Conservation (phyloP, 1,140 invertebrate species). For the Babylonia areolata region DNA sequence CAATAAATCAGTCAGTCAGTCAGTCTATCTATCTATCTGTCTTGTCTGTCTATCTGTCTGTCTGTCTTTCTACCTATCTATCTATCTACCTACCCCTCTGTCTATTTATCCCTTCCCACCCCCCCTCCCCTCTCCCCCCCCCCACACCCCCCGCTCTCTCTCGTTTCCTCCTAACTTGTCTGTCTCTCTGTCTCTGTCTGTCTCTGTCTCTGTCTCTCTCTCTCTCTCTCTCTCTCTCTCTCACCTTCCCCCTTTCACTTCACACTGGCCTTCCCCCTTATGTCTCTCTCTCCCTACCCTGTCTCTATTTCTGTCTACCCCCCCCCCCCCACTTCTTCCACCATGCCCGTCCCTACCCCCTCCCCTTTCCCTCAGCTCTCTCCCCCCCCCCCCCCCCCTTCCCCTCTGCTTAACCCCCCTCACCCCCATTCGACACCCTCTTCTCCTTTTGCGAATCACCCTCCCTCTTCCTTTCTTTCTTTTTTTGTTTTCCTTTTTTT, state of each 20-base stretch:
- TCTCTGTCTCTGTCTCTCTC: slow-evolving; percentile 30
- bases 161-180: neutral
- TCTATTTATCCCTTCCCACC: neutral
- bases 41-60: too few species aligned
- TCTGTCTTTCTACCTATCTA: too few species aligned
- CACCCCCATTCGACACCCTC: too few species aligned
- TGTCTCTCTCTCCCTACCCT: neutral
- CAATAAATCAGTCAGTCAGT: too few species aligned
- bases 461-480: too few species aligned
- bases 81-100: neutral
- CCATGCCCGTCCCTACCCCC: too few species aligned
- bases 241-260: too few species aligned
- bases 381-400: neutral
- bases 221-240: slow-evolving; percentile 22
- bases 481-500: too few species aligned
- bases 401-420: neutral
- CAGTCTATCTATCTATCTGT: too few species aligned
- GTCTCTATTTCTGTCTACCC: neutral
- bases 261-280: too few species aligned
- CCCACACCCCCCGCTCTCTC: neutral
- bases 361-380: neutral
- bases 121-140: neutral
- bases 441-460: too few species aligned
- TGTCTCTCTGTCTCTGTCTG: neutral
- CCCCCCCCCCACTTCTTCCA: too few species aligned